Evolutionary conservation across 1,140 invertebrate genomes (phyloP), one percentile per base, ranked within the genome.

Genomic region (Episyrphus balteatus): DNA sequence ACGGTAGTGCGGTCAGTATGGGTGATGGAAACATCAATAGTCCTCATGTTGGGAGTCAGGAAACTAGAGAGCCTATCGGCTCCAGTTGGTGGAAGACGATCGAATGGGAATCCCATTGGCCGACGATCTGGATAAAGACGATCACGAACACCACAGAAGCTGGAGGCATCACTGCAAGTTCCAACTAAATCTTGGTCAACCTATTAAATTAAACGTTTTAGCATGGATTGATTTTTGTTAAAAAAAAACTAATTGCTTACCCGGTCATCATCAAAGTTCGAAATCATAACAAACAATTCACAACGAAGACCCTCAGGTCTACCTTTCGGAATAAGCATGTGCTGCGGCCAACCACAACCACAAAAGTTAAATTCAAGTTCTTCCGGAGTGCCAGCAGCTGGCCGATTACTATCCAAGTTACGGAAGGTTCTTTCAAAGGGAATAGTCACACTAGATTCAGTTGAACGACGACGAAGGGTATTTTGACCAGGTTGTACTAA

Each of bases 331-430:
- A 88, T 61, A 1, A 92, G 72, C 80, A 91, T 80, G 60, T 92
- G 86, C 40, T 88, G 79, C 1, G 88, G 88, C 86, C 86, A 90
- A 38, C 88, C 88, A 62, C 87, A 91, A 32, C 87, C 86, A 66
- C 88, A 90, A 73, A 84, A 86, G 62, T 84, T 82, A 66, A 81
- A 84, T 55, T 77, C 72, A 0, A 73, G 72, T 30, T 77, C 72
- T 3, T 71, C 61, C 2, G 74, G 57, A 0, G 63, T 58, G 5
- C 75, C 76, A 21, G 70, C 66, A 1, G 69, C 67, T 3, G 79
- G 78, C 0, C 80, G 71, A 42, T 66, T 73, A 1, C 61, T 57
- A 0, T 76, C 72, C 43, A 83, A 60, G 55, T 78, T 74, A 9
- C 81, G 73, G 77, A 83, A 84, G 1, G 80, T 81, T 7, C 79